phyloP scores from a whole-genome alignment of 2,888 invertebrate genomes.

The Sinohyriopsis cumingii region DNA sequence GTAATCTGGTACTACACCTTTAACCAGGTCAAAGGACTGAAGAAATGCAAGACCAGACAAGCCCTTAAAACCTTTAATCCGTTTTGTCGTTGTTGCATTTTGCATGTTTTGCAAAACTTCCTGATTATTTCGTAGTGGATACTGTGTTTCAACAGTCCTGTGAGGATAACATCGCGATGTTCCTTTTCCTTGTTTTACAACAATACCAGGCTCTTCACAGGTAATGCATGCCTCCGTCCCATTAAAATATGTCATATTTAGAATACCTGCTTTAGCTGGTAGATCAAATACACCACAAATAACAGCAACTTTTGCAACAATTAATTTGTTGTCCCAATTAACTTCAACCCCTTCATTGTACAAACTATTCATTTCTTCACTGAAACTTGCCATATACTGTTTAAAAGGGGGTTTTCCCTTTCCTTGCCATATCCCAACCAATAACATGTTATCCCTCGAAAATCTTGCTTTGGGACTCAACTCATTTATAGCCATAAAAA shows the following conservation, averaged over 20 bases:
- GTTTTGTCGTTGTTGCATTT: too few relatives aligned
- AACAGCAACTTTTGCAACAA: constrained; percentile 21
- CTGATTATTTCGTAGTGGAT: constrained; percentile 12
- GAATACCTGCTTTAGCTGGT: constrained; percentile 27
- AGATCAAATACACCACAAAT: constrained; percentile 26
- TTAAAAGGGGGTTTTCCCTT: constrained; percentile 21
- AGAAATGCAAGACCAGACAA: too few relatives aligned
- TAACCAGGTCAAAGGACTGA: too few relatives aligned
- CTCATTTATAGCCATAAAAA: too few relatives aligned
- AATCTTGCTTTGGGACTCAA: too few relatives aligned
- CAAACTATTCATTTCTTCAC: constrained; percentile 12
- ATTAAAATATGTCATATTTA: constrained; percentile 34
- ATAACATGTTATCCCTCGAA: constrained; percentile 17
- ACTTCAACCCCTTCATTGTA: constrained; percentile 19
- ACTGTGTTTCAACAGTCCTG: constrained; percentile 8
- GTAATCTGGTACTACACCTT: too few relatives aligned
- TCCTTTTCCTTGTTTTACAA: constrained; percentile 20
- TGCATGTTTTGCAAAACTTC: too few relatives aligned
- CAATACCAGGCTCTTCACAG: constrained; percentile 30
- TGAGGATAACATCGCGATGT: constrained; percentile 13
- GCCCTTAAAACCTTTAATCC: too few relatives aligned
- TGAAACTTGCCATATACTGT: constrained; percentile 10
- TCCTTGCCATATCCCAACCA: constrained; percentile 31
- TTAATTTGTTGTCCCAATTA: constrained; percentile 1
- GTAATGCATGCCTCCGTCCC: constrained; percentile 25